phyloP scores from a whole-genome alignment of 2,888 invertebrate genomes.

The Siphonodentalium dalli region DNA sequence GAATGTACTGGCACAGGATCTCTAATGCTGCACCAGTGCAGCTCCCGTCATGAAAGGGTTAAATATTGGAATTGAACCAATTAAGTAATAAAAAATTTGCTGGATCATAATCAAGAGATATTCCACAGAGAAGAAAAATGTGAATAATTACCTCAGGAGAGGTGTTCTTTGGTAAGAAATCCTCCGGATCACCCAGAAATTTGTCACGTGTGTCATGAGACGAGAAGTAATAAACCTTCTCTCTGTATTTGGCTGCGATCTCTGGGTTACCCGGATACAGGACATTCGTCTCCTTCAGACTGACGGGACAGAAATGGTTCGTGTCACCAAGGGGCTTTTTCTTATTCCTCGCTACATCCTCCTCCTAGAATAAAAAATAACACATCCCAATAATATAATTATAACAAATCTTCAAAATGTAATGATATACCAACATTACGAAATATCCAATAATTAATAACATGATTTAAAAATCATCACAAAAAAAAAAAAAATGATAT shows the following conservation, averaged over 20 bases:
- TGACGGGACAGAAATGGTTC: conserved; percentile 65
- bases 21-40: no score
- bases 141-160: conserved; percentile 50
- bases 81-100: no score
- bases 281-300: conserved; percentile 56
- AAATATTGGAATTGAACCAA: no score
- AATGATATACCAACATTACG: neutral
- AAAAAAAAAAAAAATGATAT: neutral
- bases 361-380: conserved; percentile 41
- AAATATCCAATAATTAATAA: neutral
- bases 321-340: conserved; percentile 64
- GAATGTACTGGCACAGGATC: no score
- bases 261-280: conserved; percentile 64
- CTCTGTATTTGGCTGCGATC: conserved; percentile 58
- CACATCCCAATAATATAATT: neutral
- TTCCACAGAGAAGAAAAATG: neutral
- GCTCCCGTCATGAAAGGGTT: no score
- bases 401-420: neutral
- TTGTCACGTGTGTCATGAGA: conserved; percentile 54
- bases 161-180: conserved; percentile 49
- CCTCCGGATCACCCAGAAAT: conserved; percentile 57
- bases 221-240: conserved; percentile 63
- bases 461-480: neutral
- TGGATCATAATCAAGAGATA: no score
- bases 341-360: conserved; percentile 58